Base-by-base conservation (phyloP, 2,888 invertebrate species). In the Adelphocoris suturalis region DNA sequence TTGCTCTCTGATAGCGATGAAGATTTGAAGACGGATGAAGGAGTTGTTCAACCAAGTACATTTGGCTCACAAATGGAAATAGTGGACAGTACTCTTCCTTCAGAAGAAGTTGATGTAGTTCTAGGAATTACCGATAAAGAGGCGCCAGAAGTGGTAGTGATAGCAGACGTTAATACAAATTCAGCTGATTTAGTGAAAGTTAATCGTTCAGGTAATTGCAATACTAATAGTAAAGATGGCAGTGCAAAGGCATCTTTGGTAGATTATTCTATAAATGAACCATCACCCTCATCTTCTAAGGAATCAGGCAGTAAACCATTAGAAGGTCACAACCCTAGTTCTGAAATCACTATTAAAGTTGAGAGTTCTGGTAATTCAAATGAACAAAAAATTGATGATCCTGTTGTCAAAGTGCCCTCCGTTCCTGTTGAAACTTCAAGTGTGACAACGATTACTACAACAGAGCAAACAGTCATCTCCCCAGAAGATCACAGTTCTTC, bases 1-100 rank as follows among this genome's bases (percentile, higher is more conserved):
- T 28, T 90, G 19, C 82, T 86, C 9, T 88, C 82, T 13, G 89
- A 89, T 46, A 78, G 84, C 55, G 90, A 90, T 28, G 82, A 82
- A 11, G 82, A 89, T 14, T 52, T 12, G 37, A n/a, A 23, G 1
- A 23, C 0, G 3, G 12, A 75, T 28, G 75, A 78, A 46, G 78
- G 23, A 47, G 16, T 11, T 84, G 16, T 19, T 16, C n/a, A 61
- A n/a, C 23, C 19, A 3, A 68, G 68, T 23, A 11, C 68, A 12
- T 11, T 19, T 68, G 23, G 23, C 23, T 19, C 23, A 23, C 7
- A 84, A 84, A 57, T 84, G 27, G 55, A 85, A 27, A 12, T 85
- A 12, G 57, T 61, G 14, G 85, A 61, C 16, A 28, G 9, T 57
- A 61, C 23, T 16, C 57, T 85, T n/a, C 61, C 28, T 61, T 85